Conservation (phyloP, 2,113 vertebrate genomes). For the Bostrychus sinensis region DNA sequence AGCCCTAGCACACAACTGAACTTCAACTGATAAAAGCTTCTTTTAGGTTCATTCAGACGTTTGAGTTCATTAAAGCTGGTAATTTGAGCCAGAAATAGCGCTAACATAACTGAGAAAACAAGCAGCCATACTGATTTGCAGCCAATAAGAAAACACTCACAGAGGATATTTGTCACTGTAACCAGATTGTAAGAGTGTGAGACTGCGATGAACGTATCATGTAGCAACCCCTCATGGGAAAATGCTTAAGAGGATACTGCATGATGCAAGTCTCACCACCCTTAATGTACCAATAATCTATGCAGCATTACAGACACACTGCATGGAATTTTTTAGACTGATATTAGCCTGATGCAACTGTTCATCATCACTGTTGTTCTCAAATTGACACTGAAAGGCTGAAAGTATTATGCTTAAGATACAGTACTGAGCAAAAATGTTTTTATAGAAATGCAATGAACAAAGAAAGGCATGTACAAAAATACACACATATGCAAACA, state of each 20-base stretch:
- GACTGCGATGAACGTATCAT: slow-evolving; percentile 16
- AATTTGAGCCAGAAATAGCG: slow-evolving; percentile 53
- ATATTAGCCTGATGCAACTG: slow-evolving; percentile 34
- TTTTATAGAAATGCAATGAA: too few relatives aligned
- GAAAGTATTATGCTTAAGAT: neutral
- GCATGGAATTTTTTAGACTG: neutral
- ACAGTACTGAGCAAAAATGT: neutral
- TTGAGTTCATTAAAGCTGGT: slow-evolving; percentile 28
- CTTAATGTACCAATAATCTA: slow-evolving; percentile 23
- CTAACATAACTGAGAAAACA: slow-evolving; percentile 57
- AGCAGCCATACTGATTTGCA: slow-evolving; percentile 39
- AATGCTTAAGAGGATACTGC: slow-evolving; percentile 45
- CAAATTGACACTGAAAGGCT: slow-evolving; percentile 38
- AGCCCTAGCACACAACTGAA: slow-evolving; percentile 40
- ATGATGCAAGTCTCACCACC: slow-evolving; percentile 56
- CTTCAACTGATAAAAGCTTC: slow-evolving; percentile 51
- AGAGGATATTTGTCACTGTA: slow-evolving; percentile 30
- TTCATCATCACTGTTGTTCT: slow-evolving; percentile 14
- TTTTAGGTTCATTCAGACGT: slow-evolving; percentile 48
- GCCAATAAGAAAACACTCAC: slow-evolving; percentile 23
- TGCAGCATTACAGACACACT: slow-evolving; percentile 12
- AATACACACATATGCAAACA: too few relatives aligned
- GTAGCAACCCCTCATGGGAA: slow-evolving; percentile 39
- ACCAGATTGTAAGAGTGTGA: slow-evolving; percentile 14
- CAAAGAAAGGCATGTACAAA: too few relatives aligned